Conservation (phyloP, 2,888 invertebrate species). For the Autographa pulchrina region DNA sequence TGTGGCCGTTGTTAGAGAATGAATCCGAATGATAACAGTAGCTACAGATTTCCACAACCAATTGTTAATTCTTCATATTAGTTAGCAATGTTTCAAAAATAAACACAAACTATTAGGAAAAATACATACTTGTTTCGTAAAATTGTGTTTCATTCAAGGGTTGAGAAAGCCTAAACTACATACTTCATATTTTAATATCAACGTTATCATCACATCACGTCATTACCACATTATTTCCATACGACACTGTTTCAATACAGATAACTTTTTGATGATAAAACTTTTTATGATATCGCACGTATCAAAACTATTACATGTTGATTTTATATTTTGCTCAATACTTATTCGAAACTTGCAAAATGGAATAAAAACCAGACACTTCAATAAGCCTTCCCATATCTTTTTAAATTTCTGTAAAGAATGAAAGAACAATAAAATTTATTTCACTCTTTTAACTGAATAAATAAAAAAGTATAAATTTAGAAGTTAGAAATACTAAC, state of each 20-base stretch:
- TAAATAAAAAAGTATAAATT: too few species aligned
- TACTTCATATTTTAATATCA: constrained; percentile 13
- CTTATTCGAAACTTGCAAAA: constrained; percentile 26
- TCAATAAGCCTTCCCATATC: constrained; percentile 26
- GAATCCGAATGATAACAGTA: not conserved
- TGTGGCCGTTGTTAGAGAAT: constrained; percentile 34
- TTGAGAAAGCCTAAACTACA: constrained; percentile 2
- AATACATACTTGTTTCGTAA: constrained; percentile 11
- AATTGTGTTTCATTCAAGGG: constrained; percentile 26
- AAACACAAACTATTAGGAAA: not conserved
- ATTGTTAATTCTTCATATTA: not conserved
- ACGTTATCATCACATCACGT: constrained; percentile 28
- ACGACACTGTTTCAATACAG: constrained; percentile 10
- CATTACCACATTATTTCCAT: constrained; percentile 9
- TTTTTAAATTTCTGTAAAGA: constrained; percentile 10
- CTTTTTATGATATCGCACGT: constrained; percentile 44
- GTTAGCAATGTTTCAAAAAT: not conserved
- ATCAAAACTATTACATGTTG: not conserved
- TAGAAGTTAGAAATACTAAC: not conserved
- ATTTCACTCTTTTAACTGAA: not conserved
- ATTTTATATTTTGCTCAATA: constrained; percentile 45
- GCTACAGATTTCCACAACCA: not conserved
- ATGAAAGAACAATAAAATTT: constrained; percentile 9
- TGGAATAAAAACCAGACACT: constrained; percentile 43
- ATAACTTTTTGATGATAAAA: constrained; percentile 25